phyloP scores from a whole-genome alignment of 2,888 invertebrate species.

The Orthosia cruda region DNA sequence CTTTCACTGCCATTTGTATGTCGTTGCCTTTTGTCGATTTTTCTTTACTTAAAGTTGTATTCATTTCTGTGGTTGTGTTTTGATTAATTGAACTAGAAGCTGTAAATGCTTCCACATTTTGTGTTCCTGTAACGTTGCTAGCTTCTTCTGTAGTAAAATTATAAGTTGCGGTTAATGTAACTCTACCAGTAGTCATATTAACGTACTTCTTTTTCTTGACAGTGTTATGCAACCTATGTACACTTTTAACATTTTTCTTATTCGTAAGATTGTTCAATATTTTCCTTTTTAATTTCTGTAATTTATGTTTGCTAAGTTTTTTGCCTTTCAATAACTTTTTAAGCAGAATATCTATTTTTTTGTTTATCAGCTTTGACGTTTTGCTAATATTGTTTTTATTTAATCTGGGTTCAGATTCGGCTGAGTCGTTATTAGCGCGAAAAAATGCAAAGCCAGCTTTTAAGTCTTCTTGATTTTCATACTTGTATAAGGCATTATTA shows the following conservation, averaged over 20 bases:
- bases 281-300: constrained; percentile 21
- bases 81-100: neutral
- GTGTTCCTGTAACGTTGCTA: neutral
- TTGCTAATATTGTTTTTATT: constrained; percentile 10
- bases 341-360: neutral
- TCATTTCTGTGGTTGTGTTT: neutral
- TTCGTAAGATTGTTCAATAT: constrained; percentile 11
- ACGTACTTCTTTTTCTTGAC: neutral
- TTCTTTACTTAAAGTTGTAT: neutral
- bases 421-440: neutral
- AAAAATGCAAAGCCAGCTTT: neutral
- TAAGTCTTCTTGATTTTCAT: neutral
- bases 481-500: constrained; percentile 4
- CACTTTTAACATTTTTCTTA: constrained; percentile 4
- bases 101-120: neutral
- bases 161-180: neutral
- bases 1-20: neutral
- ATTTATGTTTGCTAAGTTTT: constrained; percentile 23
- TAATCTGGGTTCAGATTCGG: neutral
- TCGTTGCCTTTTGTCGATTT: neutral
- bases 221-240: neutral
- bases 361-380: neutral
- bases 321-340: constrained; percentile 21
- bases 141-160: constrained; percentile 1
- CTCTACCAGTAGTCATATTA: neutral